Evolutionary conservation across 2,888 invertebrate species (phyloP), one percentile per base, ranked within the genome.

Genomic region (Lasioglossum marginatum): DNA sequence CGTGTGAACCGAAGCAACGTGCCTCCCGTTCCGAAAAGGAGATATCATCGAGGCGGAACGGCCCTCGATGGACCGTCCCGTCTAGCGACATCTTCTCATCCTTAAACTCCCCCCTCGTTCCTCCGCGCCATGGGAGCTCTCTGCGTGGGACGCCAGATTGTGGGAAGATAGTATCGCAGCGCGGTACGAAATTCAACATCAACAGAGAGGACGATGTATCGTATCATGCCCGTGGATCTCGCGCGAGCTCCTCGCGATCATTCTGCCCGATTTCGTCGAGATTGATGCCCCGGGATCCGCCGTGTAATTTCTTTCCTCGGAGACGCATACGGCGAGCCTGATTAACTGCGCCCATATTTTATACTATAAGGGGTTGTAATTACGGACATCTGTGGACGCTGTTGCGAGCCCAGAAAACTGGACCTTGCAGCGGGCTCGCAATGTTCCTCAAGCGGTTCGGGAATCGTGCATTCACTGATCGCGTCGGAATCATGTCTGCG

Each of bases 1-100:
- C 91, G 91, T 91, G 91, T 92, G 92, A 91, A 91, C 88, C 70
- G 23, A 79, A 43, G 89, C 91, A 91, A 88, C 90, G 85, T 45
- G 90, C 83, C 86, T 57, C 16, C 75, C 75, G 73, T 81, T 81
- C 63, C 85, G 77, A 91, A 90, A 91, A 85, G 86, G 71, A 89
- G 90, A 85, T 81, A 84, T 87, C 91, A 81, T 83, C 87, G 86
- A 74, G 77, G 81, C 88, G 88, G 52, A 81, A 80, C 85, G 79
- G 72, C n/a, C 77, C 84, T 63, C 63, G 83, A 83, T 80, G 77
- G 86, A 74, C 79, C 77, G 70, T 27, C 72, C 81, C 85, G 75
- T 79, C 83, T 85, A 81, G 78, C 83, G 81, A 82, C 86, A 77
- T 84, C 87, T 84, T 79, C 77, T 63, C 81, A 52, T 52, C 52